A percentile compares a stretch with the other conserved stretches of the same genome.
phyloP scores from a whole-genome alignment of 2,888 invertebrate species.

The Lymantria monacha region DNA sequence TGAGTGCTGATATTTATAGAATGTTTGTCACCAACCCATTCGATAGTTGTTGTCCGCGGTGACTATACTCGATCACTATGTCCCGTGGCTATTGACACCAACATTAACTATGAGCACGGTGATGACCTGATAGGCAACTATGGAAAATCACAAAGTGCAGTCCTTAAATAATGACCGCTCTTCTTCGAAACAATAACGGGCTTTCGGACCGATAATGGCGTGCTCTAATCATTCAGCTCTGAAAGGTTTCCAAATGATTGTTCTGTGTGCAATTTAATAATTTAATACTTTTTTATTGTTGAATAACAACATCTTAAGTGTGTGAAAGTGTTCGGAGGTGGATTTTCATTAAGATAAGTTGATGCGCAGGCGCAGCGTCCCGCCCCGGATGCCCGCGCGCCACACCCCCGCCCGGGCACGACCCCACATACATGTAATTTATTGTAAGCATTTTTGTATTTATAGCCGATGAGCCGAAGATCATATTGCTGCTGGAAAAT shows the following conservation, averaged over 20 bases:
- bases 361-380: slow-evolving; percentile 32
- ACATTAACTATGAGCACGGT: too few relatives aligned
- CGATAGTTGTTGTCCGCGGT: too few relatives aligned
- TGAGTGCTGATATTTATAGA: too few relatives aligned
- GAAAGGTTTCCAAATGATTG: slow-evolving; percentile 14
- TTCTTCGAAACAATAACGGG: background rate
- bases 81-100: too few relatives aligned
- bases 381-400: slow-evolving; percentile 20
- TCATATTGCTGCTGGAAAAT: too few relatives aligned
- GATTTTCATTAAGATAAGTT: slow-evolving; percentile 49
- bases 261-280: slow-evolving; percentile 21
- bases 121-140: too few relatives aligned
- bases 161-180: too few relatives aligned
- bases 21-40: too few relatives aligned
- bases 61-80: too few relatives aligned
- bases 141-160: too few relatives aligned
- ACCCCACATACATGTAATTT: slow-evolving; percentile 25
- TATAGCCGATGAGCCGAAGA: background rate
- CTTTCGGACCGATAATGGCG: slow-evolving; percentile 5
- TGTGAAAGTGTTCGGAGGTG: slow-evolving; percentile 38
- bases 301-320: slow-evolving; percentile 20
- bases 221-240: slow-evolving; percentile 8
- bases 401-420: slow-evolving; percentile 24
- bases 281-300: slow-evolving; percentile 11
- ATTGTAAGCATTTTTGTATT: slow-evolving; percentile 6